These are phyloP conservation scores for Cephus rjabovi DNA, from an alignment of 2,888 invertebrate species.

Conservation along the genomic window DNA sequence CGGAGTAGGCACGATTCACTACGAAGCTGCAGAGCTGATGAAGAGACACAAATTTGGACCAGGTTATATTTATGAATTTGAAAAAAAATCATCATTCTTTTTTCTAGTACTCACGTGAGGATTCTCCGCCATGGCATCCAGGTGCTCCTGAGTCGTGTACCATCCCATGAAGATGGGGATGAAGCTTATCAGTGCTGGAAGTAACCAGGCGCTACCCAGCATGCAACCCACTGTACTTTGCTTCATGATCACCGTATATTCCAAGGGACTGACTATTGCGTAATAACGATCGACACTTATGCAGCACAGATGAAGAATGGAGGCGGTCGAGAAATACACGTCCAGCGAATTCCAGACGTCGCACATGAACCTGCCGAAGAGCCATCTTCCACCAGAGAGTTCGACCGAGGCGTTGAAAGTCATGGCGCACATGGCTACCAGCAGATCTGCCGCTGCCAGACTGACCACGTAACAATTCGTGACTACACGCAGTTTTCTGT, in stretches of 20 bases:
- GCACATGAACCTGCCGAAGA: slow-evolving; percentile 91
- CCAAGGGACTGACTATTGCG: slow-evolving; percentile 91
- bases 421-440: slow-evolving; percentile 93
- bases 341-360: slow-evolving; percentile 95
- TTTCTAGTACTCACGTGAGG: slow-evolving; percentile 70
- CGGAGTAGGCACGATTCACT: slow-evolving; percentile 87
- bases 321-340: slow-evolving; percentile 93
- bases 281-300: slow-evolving; percentile 94
- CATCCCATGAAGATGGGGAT: slow-evolving; percentile 75
- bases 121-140: slow-evolving; percentile 70
- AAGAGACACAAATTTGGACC: background rate
- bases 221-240: slow-evolving; percentile 76
- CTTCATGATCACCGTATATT: slow-evolving; percentile 94
- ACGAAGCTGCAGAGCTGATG: slow-evolving; percentile 78
- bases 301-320: slow-evolving; percentile 93
- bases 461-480: slow-evolving; percentile 98
- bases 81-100: background rate
- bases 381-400: slow-evolving; percentile 85
- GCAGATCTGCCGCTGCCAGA: slow-evolving; percentile 91
- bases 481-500: slow-evolving; percentile 85
- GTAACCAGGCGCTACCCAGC: slow-evolving; percentile 71
- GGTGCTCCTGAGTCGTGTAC: slow-evolving; percentile 76
- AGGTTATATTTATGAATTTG: background rate
- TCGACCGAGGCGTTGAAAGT: slow-evolving; percentile 93
- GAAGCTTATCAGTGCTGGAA: slow-evolving; percentile 74